Conservation (phyloP, 2,113 vertebrate genomes). For the Protobothrops mucrosquamatus region DNA sequence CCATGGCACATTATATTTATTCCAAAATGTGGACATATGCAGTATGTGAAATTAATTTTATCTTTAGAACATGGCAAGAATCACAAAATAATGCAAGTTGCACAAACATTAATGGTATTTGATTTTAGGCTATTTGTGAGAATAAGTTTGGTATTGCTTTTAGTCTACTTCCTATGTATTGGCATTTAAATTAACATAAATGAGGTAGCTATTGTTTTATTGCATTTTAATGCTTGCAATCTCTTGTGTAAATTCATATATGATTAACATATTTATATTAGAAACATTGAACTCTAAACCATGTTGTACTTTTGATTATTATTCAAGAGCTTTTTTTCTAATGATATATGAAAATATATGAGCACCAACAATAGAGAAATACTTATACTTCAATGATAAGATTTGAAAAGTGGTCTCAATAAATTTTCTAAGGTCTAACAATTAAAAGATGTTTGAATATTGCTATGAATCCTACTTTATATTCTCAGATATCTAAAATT, state of each 20-base stretch:
- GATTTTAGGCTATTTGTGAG: conserved; percentile 4
- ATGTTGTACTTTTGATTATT: not conserved
- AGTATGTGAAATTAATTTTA: not conserved
- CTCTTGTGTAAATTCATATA: not conserved
- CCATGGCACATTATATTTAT: not conserved
- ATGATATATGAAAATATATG: not conserved
- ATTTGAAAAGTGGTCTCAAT: not conserved
- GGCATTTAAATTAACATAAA: conserved; percentile 31
- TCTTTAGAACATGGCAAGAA: not conserved
- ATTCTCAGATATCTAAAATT: not conserved
- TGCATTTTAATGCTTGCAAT: not conserved
- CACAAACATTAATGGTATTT: not conserved
- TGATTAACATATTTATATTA: not conserved
- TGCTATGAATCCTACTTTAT: not conserved
- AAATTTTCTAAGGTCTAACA: not conserved
- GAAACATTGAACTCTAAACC: not conserved
- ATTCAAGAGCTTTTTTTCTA: not conserved
- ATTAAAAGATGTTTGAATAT: not conserved
- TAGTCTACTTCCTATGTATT: conserved; percentile 6
- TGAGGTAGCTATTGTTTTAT: not conserved
- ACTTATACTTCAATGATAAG: not conserved
- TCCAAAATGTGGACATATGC: not conserved
- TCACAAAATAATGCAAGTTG: not conserved
- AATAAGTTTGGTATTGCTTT: conserved; percentile 4
- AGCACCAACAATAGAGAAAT: not conserved